A percentile compares a stretch with the other conserved stretches of the same genome.
phyloP scores from a whole-genome alignment of 2,797 vertebrate genomes.

The Protosalanx chinensis region DNA sequence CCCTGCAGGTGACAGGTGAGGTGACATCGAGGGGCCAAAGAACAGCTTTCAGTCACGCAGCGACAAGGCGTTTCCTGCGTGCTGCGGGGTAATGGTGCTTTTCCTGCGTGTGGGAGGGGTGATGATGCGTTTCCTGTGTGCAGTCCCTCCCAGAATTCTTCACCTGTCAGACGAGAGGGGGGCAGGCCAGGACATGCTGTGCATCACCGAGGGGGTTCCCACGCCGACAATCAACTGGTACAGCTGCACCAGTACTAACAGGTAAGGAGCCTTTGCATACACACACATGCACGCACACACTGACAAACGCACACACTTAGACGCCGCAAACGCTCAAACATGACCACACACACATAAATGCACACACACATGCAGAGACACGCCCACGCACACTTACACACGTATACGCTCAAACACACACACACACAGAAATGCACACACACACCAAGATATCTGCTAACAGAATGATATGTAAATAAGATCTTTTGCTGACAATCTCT shows the following conservation, averaged over 20 bases:
- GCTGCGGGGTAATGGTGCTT: neutral
- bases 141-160: constrained; percentile 80
- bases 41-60: neutral
- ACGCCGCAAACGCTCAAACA: constrained; percentile 7
- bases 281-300: neutral
- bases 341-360: neutral
- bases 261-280: constrained; percentile 59
- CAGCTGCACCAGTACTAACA: constrained; percentile 76
- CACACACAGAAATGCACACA: neutral
- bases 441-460: neutral
- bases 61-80: neutral
- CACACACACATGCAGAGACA: constrained; percentile 5
- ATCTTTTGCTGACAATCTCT: neutral
- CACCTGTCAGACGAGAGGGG: constrained; percentile 75
- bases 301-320: neutral
- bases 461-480: too few species aligned
- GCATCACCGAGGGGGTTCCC: constrained; percentile 82
- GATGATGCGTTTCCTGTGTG: neutral
- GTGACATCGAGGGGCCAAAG: neutral
- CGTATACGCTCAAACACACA: neutral
- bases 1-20: constrained; percentile 77
- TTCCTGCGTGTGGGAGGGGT: neutral
- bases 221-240: constrained; percentile 81
- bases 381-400: neutral
- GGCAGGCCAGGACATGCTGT: constrained; percentile 72